These are phyloP conservation scores for Potorous gilbertii DNA, from an alignment of 2,797 vertebrate species.

Conservation along the genomic window DNA sequence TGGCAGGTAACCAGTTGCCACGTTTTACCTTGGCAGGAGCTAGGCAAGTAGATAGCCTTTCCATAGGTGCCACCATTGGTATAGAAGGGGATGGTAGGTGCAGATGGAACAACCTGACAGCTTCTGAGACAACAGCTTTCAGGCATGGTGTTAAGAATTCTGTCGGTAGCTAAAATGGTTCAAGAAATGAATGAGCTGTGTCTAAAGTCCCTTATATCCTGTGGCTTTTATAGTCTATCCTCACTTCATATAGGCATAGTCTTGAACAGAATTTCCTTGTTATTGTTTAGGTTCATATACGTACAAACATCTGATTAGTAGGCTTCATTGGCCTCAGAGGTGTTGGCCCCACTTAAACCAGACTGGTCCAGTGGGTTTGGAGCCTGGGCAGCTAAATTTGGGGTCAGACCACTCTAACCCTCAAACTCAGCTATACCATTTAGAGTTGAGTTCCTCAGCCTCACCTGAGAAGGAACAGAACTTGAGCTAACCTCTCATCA, in stretches of 20 bases:
- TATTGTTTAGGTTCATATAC: slow-evolving; percentile 46
- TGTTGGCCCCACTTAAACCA: slow-evolving; percentile 11
- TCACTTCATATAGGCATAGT: background rate
- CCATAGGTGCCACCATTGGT: background rate
- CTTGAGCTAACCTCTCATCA: slow-evolving; percentile 59
- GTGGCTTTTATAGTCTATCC: slow-evolving; percentile 64
- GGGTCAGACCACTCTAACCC: background rate
- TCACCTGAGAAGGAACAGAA: slow-evolving; percentile 16
- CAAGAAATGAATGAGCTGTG: background rate
- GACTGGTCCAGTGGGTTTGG: slow-evolving; percentile 8
- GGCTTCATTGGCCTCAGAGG: slow-evolving; percentile 53
- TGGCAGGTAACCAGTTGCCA: slow-evolving; percentile 71
- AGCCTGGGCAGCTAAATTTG: slow-evolving; percentile 6
- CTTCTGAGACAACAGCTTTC: slow-evolving; percentile 41
- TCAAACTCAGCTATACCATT: slow-evolving; percentile 61
- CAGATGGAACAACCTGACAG: background rate
- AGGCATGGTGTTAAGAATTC: slow-evolving; percentile 6
- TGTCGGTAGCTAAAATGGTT: background rate
- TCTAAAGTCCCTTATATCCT: background rate
- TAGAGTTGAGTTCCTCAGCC: slow-evolving; percentile 47
- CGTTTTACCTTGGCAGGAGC: slow-evolving; percentile 63
- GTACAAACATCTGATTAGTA: slow-evolving; percentile 69
- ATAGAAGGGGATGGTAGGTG: slow-evolving; percentile 6
- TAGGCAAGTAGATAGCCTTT: slow-evolving; percentile 61
- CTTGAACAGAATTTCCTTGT: slow-evolving; percentile 67